phyloP scores from a whole-genome alignment of 2,113 vertebrate species.

The Pomatorhinus ruficollis region DNA sequence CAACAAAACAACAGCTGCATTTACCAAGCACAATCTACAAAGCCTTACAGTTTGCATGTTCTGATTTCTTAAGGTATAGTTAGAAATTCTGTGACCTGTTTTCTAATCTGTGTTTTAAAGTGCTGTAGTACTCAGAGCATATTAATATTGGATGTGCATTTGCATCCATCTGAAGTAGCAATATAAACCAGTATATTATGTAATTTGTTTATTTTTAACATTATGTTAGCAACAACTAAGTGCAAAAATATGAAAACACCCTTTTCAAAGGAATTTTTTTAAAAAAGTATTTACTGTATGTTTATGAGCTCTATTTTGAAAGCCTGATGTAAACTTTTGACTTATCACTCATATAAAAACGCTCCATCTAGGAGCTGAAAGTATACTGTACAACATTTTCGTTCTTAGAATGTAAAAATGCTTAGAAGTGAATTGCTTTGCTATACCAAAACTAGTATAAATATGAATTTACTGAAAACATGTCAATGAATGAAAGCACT shows the following conservation, averaged over 20 bases:
- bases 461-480: not conserved
- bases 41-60: not conserved
- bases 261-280: not conserved
- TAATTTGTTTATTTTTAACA: not conserved
- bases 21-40: not conserved
- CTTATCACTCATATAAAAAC: not conserved
- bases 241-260: not conserved
- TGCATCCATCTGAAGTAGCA: not conserved
- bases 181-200: not conserved
- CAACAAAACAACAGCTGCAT: not conserved
- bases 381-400: not conserved
- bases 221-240: not conserved
- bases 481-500: not conserved
- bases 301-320: not conserved
- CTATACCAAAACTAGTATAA: not conserved
- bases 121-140: not conserved
- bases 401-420: not conserved
- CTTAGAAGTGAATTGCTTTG: not conserved
- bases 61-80: not conserved
- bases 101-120: not conserved
- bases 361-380: not conserved
- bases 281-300: not conserved
- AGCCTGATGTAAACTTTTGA: not conserved
- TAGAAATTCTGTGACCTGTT: not conserved
- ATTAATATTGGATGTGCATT: not conserved